Base-by-base conservation (phyloP, 1,140 invertebrate species). In the Euura saliciscinereae region DNA sequence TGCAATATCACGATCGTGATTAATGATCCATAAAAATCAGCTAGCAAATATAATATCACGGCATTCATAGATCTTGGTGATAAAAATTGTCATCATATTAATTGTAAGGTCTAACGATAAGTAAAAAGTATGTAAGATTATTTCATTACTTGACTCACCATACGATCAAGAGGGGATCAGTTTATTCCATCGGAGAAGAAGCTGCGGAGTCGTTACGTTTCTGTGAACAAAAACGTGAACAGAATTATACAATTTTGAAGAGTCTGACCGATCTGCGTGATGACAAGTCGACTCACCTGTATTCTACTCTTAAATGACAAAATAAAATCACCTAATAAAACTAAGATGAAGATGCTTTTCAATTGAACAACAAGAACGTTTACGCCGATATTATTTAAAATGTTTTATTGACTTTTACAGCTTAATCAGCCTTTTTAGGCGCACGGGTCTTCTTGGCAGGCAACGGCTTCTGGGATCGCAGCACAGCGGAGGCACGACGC, bases 401-500 rank as follows among this genome's bases (percentile, higher is more conserved):
- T 66, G 79, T 72, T 85, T 86, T 83, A 83, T 82, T 84, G 64
- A 77, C 78, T 71, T 80, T 72, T 74, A 80, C 72, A 85, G 82
- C 77, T 92, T 92, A 94, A 89, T 94, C 93, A 74, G 91, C 75
- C 82, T 93, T 93, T 89, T 95, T 96, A 66, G 91, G 89, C 66
- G 89, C 87, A 44, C 90, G 91, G 45, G 88, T 88, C 86, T 96
- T 96, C 88, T 95, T 96, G 66, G 91, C 89, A 77, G 93, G 92
- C 71, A 93, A 89, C 72, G 94, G 92, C 84, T 95, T 94, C 88
- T 98, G 97, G 44, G 96, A 97, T 73, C 94, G 91, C 66, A 98
- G 87, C 75, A 98, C 93, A 73, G 97, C 96, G 84, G 95, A 97
- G 13, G 96, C 96, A 84, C 94, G 91, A 73, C 96, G 91, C n/a